These are phyloP conservation scores for Lagopus muta DNA, from an alignment of 2,113 vertebrate species.

Conservation along the genomic window DNA sequence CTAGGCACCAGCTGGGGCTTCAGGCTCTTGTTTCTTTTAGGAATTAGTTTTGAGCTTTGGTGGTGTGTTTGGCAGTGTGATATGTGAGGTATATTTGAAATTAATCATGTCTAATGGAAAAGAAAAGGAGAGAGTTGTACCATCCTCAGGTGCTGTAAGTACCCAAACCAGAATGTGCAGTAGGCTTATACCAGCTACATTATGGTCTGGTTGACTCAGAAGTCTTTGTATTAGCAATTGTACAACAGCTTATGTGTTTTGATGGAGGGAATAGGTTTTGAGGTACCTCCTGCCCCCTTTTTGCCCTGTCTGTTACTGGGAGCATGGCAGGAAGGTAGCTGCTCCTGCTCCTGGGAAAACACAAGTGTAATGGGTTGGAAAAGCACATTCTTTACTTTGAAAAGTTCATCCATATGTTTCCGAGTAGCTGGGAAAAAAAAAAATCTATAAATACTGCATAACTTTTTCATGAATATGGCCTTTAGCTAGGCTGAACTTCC, in stretches of 20 bases:
- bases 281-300: slow-evolving; percentile 31
- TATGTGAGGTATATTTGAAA: accelerated
- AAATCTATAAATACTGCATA: slow-evolving; percentile 56
- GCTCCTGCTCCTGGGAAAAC: background rate
- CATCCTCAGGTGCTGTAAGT: accelerated
- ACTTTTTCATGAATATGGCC: slow-evolving; percentile 61
- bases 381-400: slow-evolving; percentile 31
- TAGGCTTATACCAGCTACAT: background rate
- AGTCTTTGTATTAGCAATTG: slow-evolving; percentile 38
- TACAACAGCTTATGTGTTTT: background rate
- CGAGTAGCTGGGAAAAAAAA: background rate
- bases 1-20: accelerated
- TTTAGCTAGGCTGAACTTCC: slow-evolving; percentile 43
- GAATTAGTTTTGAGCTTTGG: background rate
- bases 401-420: slow-evolving; percentile 38
- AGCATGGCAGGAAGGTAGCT: background rate
- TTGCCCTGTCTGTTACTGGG: slow-evolving; percentile 42
- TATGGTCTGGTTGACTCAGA: background rate
- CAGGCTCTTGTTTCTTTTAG: background rate
- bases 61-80: background rate
- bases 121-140: background rate
- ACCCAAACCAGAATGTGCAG: background rate
- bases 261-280: slow-evolving; percentile 41
- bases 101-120: background rate
- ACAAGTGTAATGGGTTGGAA: slow-evolving; percentile 54